phyloP scores from a whole-genome alignment of 2,888 invertebrate species.

The Nymphalis polychloros region DNA sequence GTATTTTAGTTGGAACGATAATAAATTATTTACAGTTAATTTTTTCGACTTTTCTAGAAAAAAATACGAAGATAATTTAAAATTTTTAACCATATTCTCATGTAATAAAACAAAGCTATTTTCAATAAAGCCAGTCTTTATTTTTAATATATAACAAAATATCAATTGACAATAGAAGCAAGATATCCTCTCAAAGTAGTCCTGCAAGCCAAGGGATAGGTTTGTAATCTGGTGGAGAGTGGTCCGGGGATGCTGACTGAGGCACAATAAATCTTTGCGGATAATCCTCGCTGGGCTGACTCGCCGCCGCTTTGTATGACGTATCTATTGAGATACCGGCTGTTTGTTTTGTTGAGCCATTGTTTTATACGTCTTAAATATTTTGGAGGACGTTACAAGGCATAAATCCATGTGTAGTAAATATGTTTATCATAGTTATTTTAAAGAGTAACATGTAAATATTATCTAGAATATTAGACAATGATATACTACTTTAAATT shows the following conservation, averaged over 20 bases:
- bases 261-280: constrained; percentile 48
- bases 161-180: constrained; percentile 12
- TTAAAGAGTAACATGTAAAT: no score
- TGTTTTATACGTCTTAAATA: constrained; percentile 20
- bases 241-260: constrained; percentile 35
- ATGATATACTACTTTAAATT: background rate
- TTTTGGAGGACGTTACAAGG: background rate
- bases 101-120: no score
- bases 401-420: no score
- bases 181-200: constrained; percentile 24
- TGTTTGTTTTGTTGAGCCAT: constrained; percentile 24
- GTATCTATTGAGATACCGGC: constrained; percentile 31
- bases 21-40: no score
- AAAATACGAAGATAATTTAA: no score
- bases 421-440: no score
- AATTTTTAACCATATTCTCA: no score
- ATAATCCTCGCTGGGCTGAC: constrained; percentile 45
- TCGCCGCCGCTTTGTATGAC: constrained; percentile 39
- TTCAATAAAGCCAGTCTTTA: background rate
- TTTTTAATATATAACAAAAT: constrained; percentile 4
- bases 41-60: no score
- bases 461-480: no score
- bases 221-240: constrained; percentile 35
- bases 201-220: constrained; percentile 35
- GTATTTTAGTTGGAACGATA: no score